Conservation (phyloP, 1,140 invertebrate genomes). For the Brachionus plicatilis region DNA sequence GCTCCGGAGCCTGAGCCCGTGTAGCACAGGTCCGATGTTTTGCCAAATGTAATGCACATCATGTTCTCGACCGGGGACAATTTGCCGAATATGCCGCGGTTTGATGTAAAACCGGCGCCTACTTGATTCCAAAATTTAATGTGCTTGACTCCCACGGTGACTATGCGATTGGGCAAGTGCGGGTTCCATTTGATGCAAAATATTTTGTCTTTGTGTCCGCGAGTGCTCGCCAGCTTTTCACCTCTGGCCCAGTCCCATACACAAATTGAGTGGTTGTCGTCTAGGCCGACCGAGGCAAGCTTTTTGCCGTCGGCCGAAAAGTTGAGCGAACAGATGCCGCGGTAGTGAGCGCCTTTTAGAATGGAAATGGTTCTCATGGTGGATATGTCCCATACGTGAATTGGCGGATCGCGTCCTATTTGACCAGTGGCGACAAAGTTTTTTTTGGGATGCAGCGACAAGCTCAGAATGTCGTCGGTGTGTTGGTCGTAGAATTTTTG, state of each 20-base stretch:
- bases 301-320: conserved; percentile 56
- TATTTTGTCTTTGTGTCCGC: conserved; percentile 57
- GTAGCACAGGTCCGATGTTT: conserved; percentile 49
- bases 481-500: conserved; percentile 55
- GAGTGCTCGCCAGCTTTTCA: conserved; percentile 53
- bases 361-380: conserved; percentile 54
- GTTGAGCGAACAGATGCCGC: conserved; percentile 56
- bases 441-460: conserved; percentile 53
- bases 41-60: conserved; percentile 53
- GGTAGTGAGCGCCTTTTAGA: conserved; percentile 55
- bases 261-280: conserved; percentile 55
- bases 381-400: conserved; percentile 55
- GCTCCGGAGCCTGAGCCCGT: conserved; percentile 53
- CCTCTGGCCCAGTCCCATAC: conserved; percentile 57
- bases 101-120: conserved; percentile 55
- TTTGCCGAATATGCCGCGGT: conserved; percentile 53
- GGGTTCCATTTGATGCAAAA: conserved; percentile 57
- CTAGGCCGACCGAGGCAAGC: conserved; percentile 54
- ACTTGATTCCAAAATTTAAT: conserved; percentile 57
- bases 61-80: conserved; percentile 48
- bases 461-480: conserved; percentile 56
- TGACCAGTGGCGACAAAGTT: conserved; percentile 55
- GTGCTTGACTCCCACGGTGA: conserved; percentile 56
- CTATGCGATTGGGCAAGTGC: conserved; percentile 48
- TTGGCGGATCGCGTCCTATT: conserved; percentile 54